These are phyloP conservation scores for Nyctalus aviator DNA, from an alignment of 2,797 vertebrate species.

Conservation along the genomic window DNA sequence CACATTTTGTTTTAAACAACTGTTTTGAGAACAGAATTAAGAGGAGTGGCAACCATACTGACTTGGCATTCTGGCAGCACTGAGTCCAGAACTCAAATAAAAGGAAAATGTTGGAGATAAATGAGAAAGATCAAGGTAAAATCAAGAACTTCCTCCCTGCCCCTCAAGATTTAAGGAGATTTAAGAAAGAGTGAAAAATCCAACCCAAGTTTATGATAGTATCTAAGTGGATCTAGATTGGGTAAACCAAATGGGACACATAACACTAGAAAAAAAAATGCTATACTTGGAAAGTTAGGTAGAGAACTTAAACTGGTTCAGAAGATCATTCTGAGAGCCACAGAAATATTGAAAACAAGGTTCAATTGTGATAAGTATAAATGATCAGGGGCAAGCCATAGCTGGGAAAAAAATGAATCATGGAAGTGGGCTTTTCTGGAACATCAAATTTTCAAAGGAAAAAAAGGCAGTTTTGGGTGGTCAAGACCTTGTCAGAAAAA, in stretches of 20 bases:
- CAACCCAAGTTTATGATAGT: background rate
- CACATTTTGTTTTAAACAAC: background rate
- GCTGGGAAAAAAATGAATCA: background rate
- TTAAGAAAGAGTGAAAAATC: background rate
- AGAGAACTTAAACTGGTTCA: background rate
- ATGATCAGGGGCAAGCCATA: background rate
- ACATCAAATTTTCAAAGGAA: background rate
- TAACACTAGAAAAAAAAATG: background rate
- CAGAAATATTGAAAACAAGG: background rate
- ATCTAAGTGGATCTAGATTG: background rate
- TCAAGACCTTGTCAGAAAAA: background rate
- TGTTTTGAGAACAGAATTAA: background rate
- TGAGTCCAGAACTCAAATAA: background rate
- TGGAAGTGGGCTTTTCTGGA: background rate
- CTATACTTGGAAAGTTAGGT: background rate
- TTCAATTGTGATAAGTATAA: background rate
- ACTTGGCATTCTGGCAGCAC: background rate
- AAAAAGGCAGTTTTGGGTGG: background rate
- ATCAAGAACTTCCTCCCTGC: background rate
- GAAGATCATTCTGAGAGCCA: background rate
- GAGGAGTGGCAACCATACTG: background rate
- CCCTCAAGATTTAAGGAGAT: background rate
- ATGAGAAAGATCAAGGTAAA: background rate
- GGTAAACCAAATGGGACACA: background rate
- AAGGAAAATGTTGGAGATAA: constrained; percentile 7